phyloP scores from a whole-genome alignment of 1,140 invertebrate genomes.

The Ctenoplectra terminalis region DNA sequence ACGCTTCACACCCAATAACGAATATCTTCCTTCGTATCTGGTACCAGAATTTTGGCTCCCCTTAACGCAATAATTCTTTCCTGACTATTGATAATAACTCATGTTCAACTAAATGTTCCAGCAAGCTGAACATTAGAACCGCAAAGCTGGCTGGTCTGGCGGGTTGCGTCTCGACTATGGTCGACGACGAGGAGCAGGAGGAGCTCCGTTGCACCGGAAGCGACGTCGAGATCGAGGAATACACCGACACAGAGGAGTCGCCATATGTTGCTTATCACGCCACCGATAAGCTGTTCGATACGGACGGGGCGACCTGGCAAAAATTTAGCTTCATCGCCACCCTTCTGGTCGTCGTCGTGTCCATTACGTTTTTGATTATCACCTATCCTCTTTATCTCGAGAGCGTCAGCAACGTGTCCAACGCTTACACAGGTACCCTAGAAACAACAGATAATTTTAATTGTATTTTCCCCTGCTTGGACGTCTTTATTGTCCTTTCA shows the following conservation, averaged over 20 bases:
- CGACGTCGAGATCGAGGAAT: slow-evolving; percentile 79
- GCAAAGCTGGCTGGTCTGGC: slow-evolving; percentile 70
- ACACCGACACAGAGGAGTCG: slow-evolving; percentile 78
- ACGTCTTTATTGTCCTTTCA: background rate
- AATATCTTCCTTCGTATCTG: no score
- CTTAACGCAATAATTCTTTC: no score
- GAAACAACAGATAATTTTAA: background rate
- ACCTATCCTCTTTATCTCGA: slow-evolving; percentile 78
- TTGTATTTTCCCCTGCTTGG: background rate
- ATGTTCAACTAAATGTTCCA: background rate
- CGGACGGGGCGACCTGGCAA: slow-evolving; percentile 76
- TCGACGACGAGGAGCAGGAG: slow-evolving; percentile 81
- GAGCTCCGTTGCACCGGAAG: slow-evolving; percentile 78
- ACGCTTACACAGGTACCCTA: slow-evolving; percentile 76
- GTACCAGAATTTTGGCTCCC: no score
- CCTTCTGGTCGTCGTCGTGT: slow-evolving; percentile 69
- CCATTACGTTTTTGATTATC: slow-evolving; percentile 75
- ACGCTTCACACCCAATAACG: no score
- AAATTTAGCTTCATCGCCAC: slow-evolving; percentile 76
- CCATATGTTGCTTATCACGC: slow-evolving; percentile 77
- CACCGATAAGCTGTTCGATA: slow-evolving; percentile 78
- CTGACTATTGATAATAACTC: background rate
- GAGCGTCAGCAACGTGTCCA: slow-evolving; percentile 74
- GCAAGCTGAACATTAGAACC: background rate
- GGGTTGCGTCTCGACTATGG: slow-evolving; percentile 72